Evolutionary conservation across 2,888 invertebrate species (phyloP), one percentile per base, ranked within the genome.

Genomic region (Meganola albula): DNA sequence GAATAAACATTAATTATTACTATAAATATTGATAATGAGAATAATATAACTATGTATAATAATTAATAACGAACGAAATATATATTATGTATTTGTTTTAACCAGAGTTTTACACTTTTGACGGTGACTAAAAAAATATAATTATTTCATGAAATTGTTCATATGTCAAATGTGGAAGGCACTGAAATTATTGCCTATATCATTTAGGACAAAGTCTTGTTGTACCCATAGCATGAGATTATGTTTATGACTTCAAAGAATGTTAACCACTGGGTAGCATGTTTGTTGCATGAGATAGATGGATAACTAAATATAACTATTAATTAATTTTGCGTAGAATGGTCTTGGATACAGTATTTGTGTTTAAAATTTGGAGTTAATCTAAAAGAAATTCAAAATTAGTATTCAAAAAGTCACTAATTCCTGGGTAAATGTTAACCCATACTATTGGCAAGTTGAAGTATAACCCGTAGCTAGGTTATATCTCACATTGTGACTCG

Each of bases 401-500:
- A n/a, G n/a, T n/a, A n/a, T 8, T 28, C 9, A 20, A 16, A 45
- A 27, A 9, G n/a, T n/a, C n/a, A n/a, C n/a, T n/a, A n/a, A 11
- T 26, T 10, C 40, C 40, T 51, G 49, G 59, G n/a, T n/a, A n/a
- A n/a, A 58, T 29, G 30, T 52, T 31, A 35, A 26, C 37, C 38
- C 53, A 50, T 63, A 43, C 37, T 65, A 74, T 74, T 78, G 74
- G 77, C 74, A 64, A 64, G 48, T 61, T 27, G 35, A 41, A 53
- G 49, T 46, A 49, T 53, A 45, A 57, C 57, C 59, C 53, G 78
- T 83, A 84, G 84, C 68, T 85, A 85, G 84, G 80, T 80, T 67
- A 66, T 75, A 75, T 80, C 85, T 84, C 82, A 85, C 83, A 72
- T 80, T 83, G 78, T 84, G 84, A 85, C 83, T 84, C 78, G 82